phyloP scores from a whole-genome alignment of 2,888 invertebrate species.

The Sylvicola cinctus region DNA sequence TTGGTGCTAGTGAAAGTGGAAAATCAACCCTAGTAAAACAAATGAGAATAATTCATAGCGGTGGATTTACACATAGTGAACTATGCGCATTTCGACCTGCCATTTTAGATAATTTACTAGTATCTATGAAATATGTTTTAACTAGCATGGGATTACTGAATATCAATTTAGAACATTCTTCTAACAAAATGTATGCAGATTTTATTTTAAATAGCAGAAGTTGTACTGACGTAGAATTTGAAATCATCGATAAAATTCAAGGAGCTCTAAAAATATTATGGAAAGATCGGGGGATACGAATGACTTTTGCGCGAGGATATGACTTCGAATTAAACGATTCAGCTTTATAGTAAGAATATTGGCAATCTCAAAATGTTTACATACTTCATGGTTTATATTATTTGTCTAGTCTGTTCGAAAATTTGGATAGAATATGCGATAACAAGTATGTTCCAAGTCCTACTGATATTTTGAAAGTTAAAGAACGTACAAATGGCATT shows the following conservation, averaged over 20 bases:
- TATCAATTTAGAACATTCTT: constrained; percentile 36
- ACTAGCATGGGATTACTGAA: constrained; percentile 41
- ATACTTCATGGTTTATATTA: not conserved
- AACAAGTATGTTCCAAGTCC: constrained; percentile 40
- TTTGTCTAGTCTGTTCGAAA: constrained; percentile 36
- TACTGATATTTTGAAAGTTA: constrained; percentile 37
- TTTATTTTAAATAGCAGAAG: constrained; percentile 28
- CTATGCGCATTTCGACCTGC: constrained; percentile 38
- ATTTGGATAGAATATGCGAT: constrained; percentile 41
- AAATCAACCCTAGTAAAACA: constrained; percentile 36
- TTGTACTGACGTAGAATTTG: constrained; percentile 33
- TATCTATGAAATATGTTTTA: constrained; percentile 45
- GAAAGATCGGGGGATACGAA: constrained; percentile 38
- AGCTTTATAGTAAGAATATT: constrained; percentile 34
- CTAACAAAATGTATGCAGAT: constrained; percentile 35
- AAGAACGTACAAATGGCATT: constrained; percentile 42
- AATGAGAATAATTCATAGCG: constrained; percentile 48
- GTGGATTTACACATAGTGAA: constrained; percentile 39
- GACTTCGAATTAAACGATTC: constrained; percentile 47
- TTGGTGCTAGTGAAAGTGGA: constrained; percentile 41
- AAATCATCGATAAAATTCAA: constrained; percentile 30
- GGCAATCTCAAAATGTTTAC: constrained; percentile 3
- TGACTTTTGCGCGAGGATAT: constrained; percentile 41
- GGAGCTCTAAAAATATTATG: constrained; percentile 33
- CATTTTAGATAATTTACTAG: constrained; percentile 38